Evolutionary conservation across 2,888 invertebrate genomes (phyloP), one percentile per base, ranked within the genome.

Genomic region (Eueremaeus valkanovi): DNA sequence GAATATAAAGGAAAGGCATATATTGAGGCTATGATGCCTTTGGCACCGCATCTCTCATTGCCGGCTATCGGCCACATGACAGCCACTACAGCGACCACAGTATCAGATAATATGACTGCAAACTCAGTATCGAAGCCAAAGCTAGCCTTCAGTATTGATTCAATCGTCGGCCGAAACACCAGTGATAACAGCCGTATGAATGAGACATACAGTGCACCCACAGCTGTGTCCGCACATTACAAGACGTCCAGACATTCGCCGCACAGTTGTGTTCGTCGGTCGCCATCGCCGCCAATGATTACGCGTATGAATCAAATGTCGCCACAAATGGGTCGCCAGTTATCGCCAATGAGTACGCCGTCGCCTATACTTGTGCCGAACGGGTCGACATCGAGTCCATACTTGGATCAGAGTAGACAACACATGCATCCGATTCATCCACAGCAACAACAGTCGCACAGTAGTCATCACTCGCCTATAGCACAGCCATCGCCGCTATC

Each of bases 101-200:
- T 27, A 18, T 27, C 55, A 24, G 24, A 55, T n/a, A n/a, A n/a
- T 55, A 55, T 55, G 55, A 55, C 21, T 55, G 27, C 55, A 24
- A 55, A 27, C n/a, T n/a, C n/a, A 9, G 24, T 6, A 24, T 27
- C 55, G 27, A 24, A 55, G 27, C 55, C 55, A 55, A 55, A 55
- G 55, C 55, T 55, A 55, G 61, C 61, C 61, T 61, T 61, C 61
- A 33, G 31, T 61, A 61, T 61, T 61, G 61, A 61, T 16, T 61
- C 61, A 61, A 33, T 61, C 8, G 61, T 61, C 61, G 61, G 61
- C 24, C 55, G 55, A 18, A 55, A 24, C 55, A 55, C 21, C 27
- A n/a, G 55, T 27, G n/a, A 11, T 55, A 24, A 55, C 27, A 24
- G 55, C 27, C 55, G 24, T 13, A 24, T 27, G 55, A 55, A 21